These are phyloP conservation scores for Teleopsis dalmanni DNA, from an alignment of 1,140 invertebrate species.

Conservation along the genomic window DNA sequence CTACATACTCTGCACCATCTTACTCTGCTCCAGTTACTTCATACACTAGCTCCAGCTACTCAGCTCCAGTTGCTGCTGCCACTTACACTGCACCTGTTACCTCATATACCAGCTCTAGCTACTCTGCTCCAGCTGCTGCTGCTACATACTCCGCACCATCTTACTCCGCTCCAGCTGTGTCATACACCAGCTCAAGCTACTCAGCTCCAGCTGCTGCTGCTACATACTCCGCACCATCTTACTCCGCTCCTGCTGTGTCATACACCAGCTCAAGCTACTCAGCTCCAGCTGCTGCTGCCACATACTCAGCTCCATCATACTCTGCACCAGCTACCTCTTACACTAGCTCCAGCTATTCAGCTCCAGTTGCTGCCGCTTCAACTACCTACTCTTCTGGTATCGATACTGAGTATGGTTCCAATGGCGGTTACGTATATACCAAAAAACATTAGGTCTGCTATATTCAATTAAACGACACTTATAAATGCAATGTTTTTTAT, in stretches of 20 bases:
- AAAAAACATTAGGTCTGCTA: constrained; percentile 3
- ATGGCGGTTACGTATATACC: constrained; percentile 33
- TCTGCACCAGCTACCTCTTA: neutral
- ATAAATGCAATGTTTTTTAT: no score
- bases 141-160: constrained; percentile 2
- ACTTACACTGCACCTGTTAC: neutral
- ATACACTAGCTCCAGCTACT: constrained; percentile 2
- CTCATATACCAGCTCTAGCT: neutral
- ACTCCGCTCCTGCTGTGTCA: neutral
- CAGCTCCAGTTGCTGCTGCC: neutral
- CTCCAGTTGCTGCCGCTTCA: neutral
- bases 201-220: constrained; percentile 13
- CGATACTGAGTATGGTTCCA: constrained; percentile 29
- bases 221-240: no score
- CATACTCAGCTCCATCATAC: constrained; percentile 1
- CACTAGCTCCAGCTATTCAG: neutral
- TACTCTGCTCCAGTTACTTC: neutral
- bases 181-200: neutral
- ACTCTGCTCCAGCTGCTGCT: constrained; percentile 10
- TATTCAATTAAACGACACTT: no score
- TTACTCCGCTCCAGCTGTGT: constrained; percentile 8
- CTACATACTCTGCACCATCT: neutral
- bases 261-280: constrained; percentile 5
- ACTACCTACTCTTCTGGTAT: neutral
- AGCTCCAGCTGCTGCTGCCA: neutral